Base-by-base conservation (phyloP, 2,113 vertebrate species). In the Gorilla gorilla region DNA sequence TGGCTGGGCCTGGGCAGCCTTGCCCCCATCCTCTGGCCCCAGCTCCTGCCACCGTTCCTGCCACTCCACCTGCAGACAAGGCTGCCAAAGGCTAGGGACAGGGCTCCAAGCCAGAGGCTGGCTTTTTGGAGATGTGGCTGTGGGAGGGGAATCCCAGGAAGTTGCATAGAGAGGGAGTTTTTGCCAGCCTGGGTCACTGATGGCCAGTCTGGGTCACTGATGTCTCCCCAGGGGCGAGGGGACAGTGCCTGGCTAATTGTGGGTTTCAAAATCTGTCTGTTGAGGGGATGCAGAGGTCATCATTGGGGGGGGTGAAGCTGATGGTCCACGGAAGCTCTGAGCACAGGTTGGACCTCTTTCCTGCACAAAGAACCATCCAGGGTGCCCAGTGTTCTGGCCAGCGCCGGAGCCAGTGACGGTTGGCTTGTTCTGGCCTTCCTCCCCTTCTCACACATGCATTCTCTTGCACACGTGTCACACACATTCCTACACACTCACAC, bases 141-240 rank as follows among this genome's bases (percentile, higher is more conserved):
- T 64, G 61, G 61, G 61, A 30, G 27, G 17, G 27, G 11, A 3
- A 13, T 64, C 12, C 8, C 7, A 13, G 17, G 75, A 22, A 5
- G 6, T 9, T 18, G 5, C 32, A 1, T 5, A 8, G 20, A 66
- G 27, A 25, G 0, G 2, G 61, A 0, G 10, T 14, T 68, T 88
- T 22, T 32, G 70, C 83, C 0, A 2, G 27, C 8, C 43, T 32
- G 25, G 8, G 18, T 38, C 68, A 32, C 61, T n/a, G 14, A 0
- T 16, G 22, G 52, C 52, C 17, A 22, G 57, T 59, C 57, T 8
- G 22, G 57, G 4, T 73, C 75, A 5, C 72, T 45, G 14, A 0
- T 12, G 27, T 57, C 73, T 57, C 45, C 61, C 9, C 48, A n/a
- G 87, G 43, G 35, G 32, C 5, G 14, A n/a, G 72, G 16, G 13